A percentile compares a stretch with the other conserved stretches of the same genome.
Conservation (phyloP, 2,797 vertebrate species). For the Clarias fuscus region DNA sequence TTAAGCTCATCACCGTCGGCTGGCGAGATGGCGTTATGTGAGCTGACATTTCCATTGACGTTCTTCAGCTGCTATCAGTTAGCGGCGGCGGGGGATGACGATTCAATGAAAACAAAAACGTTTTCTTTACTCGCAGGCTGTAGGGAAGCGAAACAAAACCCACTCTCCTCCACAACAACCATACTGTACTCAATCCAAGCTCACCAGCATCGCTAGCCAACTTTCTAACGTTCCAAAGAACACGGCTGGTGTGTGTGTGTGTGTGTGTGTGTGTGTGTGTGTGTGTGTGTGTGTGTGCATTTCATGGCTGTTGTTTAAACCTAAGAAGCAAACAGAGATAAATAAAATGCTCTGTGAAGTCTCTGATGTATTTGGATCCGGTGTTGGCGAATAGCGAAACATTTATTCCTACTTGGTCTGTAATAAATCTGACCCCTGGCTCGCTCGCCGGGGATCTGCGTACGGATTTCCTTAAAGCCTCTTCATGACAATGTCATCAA, state of each 20-base stretch:
- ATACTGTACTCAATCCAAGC: background rate
- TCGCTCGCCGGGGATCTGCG: background rate
- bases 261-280: background rate
- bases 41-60: background rate
- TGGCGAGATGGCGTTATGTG: background rate
- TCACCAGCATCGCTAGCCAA: background rate
- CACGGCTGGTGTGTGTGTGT: background rate
- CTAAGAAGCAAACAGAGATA: background rate
- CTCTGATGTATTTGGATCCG: background rate
- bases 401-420: background rate
- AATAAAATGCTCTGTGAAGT: background rate
- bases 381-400: background rate
- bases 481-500: constrained; percentile 15
- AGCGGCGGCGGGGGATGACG: background rate
- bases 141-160: background rate
- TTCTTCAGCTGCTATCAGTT: background rate
- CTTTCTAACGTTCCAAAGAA: background rate
- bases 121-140: background rate
- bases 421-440: background rate
- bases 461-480: background rate
- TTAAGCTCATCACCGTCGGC: background rate
- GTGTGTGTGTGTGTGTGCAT: background rate
- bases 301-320: background rate
- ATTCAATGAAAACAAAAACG: background rate
- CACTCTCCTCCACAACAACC: background rate